Percentiles rank a stretch among this genome's conserved stretches.
Evolutionary conservation across 1,140 invertebrate species (phyloP).

Genomic region (Lucilia sericata): DNA sequence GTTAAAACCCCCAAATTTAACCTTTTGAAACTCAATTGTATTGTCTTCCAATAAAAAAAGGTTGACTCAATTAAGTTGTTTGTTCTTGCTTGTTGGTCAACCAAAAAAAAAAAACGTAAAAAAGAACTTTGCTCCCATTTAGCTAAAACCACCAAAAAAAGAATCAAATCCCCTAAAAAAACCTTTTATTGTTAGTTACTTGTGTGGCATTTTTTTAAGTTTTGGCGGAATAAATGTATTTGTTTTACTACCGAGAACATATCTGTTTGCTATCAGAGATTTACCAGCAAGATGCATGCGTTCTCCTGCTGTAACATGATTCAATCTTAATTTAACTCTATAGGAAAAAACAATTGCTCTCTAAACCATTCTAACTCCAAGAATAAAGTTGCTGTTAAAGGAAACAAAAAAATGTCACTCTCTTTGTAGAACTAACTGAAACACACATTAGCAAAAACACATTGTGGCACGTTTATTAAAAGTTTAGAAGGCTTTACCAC

Average conservation of each 20-base stretch:
- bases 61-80: slow-evolving; percentile 9
- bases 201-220: neutral
- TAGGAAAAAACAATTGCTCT: too few relatives aligned
- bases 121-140: slow-evolving; percentile 1
- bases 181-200: neutral
- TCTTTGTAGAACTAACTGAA: too few relatives aligned
- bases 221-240: neutral
- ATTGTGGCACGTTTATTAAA: too few relatives aligned
- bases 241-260: neutral
- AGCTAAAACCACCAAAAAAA: neutral
- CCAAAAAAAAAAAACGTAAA: too few relatives aligned
- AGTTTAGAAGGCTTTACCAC: too few relatives aligned
- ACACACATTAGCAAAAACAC: too few relatives aligned
- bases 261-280: neutral
- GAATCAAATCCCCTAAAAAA: neutral
- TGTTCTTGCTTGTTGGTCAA: neutral
- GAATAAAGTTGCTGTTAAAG: too few relatives aligned
- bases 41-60: neutral
- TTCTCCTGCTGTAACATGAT: neutral
- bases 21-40: neutral
- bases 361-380: too few relatives aligned
- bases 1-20: neutral
- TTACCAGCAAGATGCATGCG: neutral
- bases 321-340: too few relatives aligned
- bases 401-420: too few relatives aligned